Conservation (phyloP, 2,888 invertebrate species). For the Myopa testacea region DNA sequence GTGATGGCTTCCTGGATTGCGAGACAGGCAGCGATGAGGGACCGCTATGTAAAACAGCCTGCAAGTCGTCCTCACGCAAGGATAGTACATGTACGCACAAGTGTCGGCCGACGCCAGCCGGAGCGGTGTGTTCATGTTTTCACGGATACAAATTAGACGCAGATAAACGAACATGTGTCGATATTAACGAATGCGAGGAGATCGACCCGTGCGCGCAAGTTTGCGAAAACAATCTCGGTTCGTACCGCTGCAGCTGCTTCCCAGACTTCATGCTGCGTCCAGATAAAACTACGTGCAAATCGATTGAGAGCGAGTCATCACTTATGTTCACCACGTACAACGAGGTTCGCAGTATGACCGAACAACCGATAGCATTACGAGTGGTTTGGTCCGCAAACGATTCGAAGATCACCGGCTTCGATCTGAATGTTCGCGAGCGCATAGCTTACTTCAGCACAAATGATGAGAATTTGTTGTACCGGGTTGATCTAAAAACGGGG, state of each 20-base stretch:
- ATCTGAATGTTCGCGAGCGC: conserved; percentile 68
- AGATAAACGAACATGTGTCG: conserved; percentile 73
- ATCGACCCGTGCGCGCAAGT: conserved; percentile 74
- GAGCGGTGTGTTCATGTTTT: conserved; percentile 76
- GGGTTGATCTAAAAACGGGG: conserved; percentile 62
- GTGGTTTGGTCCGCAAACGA: conserved; percentile 68
- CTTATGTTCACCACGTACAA: conserved; percentile 72
- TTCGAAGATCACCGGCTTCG: conserved; percentile 71
- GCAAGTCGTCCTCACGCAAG: conserved; percentile 47
- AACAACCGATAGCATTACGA: conserved; percentile 59
- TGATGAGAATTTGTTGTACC: conserved; percentile 67
- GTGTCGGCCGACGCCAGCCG: conserved; percentile 76
- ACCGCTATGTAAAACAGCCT: conserved; percentile 72
- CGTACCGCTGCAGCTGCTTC: conserved; percentile 64
- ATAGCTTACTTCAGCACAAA: conserved; percentile 70
- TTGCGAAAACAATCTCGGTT: conserved; percentile 64
- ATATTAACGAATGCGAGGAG: conserved; percentile 78
- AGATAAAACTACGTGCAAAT: conserved; percentile 78
- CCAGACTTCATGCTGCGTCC: conserved; percentile 68
- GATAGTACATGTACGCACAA: conserved; percentile 70
- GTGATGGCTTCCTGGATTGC: conserved; percentile 76
- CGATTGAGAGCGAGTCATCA: conserved; percentile 71
- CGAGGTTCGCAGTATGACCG: conserved; percentile 71
- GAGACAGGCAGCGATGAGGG: conserved; percentile 78
- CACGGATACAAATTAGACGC: conserved; percentile 71